Conservation (phyloP, 2,113 vertebrate species). For the Eubucco bourcierii region DNA sequence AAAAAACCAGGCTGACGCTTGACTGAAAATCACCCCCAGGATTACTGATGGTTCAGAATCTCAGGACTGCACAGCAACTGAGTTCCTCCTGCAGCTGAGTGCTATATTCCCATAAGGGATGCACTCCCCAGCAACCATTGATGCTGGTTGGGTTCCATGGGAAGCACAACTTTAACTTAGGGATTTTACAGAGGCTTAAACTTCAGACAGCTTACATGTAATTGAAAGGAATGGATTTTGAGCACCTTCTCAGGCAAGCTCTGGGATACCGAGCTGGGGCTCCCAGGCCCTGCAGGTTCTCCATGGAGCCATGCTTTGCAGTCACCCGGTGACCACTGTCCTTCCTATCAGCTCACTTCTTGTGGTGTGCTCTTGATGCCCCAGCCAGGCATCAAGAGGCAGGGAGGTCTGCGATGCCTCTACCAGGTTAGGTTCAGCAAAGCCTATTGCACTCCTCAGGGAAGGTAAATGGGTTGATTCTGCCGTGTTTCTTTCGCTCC, state of each 20-base stretch:
- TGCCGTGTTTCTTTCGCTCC: background rate
- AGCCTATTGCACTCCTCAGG: slow-evolving; percentile 27
- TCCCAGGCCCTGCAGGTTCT: background rate
- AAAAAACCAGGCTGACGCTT: background rate
- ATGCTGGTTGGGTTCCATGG: background rate
- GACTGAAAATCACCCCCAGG: background rate
- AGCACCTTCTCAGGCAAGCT: background rate
- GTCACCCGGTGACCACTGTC: background rate
- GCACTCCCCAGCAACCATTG: background rate
- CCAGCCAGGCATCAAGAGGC: background rate
- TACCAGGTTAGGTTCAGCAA: slow-evolving; percentile 37
- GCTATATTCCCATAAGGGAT: background rate
- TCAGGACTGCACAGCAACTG: background rate
- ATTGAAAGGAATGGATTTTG: background rate
- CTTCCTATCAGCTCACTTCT: slow-evolving; percentile 60
- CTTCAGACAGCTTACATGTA: background rate
- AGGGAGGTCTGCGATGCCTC: slow-evolving; percentile 36
- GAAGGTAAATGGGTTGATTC: slow-evolving; percentile 37
- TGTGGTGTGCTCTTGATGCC: slow-evolving; percentile 59
- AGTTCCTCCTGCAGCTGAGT: background rate
- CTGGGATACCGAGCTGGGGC: background rate
- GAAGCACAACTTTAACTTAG: background rate
- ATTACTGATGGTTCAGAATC: background rate
- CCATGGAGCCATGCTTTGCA: background rate
- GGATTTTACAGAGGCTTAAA: background rate